Percentiles rank a stretch among this genome's conserved stretches.
phyloP scores from a whole-genome alignment of 2,113 vertebrate genomes.

The Phrynocephalus versicolor region DNA sequence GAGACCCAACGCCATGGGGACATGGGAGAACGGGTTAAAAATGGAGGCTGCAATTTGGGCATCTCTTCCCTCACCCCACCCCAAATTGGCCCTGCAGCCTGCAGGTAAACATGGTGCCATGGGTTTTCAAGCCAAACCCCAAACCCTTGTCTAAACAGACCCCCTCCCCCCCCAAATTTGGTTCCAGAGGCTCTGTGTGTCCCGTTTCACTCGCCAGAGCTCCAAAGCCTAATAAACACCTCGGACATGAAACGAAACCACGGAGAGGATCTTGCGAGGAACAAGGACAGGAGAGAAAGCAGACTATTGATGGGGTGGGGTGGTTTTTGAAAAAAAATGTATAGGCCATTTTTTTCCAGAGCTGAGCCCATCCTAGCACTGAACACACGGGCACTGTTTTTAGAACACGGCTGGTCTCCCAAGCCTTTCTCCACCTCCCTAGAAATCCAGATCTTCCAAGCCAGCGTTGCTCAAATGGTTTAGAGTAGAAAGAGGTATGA shows the following conservation, averaged over 20 bases:
- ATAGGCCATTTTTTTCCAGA: too few relatives aligned
- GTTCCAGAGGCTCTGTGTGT: conserved; percentile 28
- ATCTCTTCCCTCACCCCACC: conserved; percentile 7
- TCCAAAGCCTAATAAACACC: conserved; percentile 52
- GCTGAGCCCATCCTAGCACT: not conserved
- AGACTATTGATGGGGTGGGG: not conserved
- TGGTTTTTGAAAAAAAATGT: too few relatives aligned
- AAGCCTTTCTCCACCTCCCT: too few relatives aligned
- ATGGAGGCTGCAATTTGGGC: conserved; percentile 28
- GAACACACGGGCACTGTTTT: not conserved
- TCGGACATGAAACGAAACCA: conserved; percentile 52
- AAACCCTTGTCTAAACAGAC: conserved; percentile 3
- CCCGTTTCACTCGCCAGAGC: conserved; percentile 37
- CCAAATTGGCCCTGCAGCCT: conserved; percentile 35
- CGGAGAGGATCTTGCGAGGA: not conserved
- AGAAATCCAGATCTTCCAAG: too few relatives aligned
- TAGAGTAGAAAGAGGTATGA: too few relatives aligned
- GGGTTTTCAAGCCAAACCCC: conserved; percentile 46
- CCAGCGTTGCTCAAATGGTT: too few relatives aligned
- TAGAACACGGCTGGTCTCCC: not conserved
- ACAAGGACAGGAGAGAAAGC: conserved; percentile 34
- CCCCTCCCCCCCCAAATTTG: accelerated
- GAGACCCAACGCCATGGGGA: not conserved
- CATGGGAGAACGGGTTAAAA: conserved; percentile 40
- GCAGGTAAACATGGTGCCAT: not conserved